Evolutionary conservation across 2,113 vertebrate species (phyloP), one percentile per base, ranked within the genome.

Genomic region (Campylomormyrus tamandua): DNA sequence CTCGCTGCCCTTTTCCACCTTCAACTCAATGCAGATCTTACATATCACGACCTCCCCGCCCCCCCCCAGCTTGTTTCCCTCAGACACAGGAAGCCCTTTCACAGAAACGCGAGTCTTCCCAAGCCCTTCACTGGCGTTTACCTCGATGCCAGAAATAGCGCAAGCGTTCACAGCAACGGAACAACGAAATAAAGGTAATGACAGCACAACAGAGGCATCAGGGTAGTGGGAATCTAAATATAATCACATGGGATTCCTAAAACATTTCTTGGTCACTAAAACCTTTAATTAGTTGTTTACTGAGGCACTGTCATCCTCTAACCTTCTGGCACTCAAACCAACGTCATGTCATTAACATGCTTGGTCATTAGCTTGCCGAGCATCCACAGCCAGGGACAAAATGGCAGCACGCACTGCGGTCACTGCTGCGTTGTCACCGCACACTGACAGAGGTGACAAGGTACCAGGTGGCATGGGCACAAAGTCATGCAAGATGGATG

Each of bases 201-300:
- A 88, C 52, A 66, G 31, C 39, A 42, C n/a, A 53, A 39, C 86
- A 52, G 52, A 88, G 49, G 45, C 85, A 50, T n/a, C n/a, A 3
- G 46, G 27, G 42, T 13, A 3, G 21, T 21, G 53, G 45, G 56
- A 90, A 85, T 53, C 80, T 84, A 89, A 89, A 58, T 31, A 89
- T 84, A 70, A 74, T 17, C 45, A 56, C n/a, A 89, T 13, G 84
- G 87, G 27, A 90, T 66, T 46, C 48, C 80, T 89, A 31, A 83
- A 77, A 45, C 50, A 88, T 62, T 42, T 11, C 53, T 66, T 13
- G 56, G 39, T 56, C 88, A 42, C 48, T 42, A 89, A 86, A 17
- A 86, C 46, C 88, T 89, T 89, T 89, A 90, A 89, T 62, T 66
- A 46, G 42, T 56, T 11, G 56, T 90, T 84, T 62, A 88, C 50